Percentiles rank a stretch among this genome's conserved stretches.
phyloP scores from a whole-genome alignment of 2,797 vertebrate species.

The Sebastes matsubarae region DNA sequence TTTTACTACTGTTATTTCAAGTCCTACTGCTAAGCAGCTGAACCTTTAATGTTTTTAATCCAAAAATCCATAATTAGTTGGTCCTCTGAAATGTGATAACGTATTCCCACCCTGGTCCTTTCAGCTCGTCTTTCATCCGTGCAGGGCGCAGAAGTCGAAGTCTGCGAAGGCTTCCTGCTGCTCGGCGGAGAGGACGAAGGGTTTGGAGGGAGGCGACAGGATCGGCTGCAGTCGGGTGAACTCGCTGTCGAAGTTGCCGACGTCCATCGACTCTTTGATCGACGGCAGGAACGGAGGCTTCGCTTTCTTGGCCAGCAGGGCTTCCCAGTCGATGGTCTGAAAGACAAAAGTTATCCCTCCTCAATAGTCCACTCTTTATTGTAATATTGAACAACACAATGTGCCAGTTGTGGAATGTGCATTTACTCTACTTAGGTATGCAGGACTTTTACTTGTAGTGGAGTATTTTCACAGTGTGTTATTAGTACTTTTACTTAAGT shows the following conservation, averaged over 20 bases:
- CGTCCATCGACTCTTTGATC: slow-evolving; percentile 81
- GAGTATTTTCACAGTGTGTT: background rate
- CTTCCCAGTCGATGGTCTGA: slow-evolving; percentile 88
- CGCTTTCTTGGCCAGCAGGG: slow-evolving; percentile 83
- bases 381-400: background rate
- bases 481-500: background rate
- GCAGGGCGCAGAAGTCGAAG: slow-evolving; percentile 89
- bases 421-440: background rate
- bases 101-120: slow-evolving; percentile 7
- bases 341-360: background rate
- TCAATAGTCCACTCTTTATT: background rate
- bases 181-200: slow-evolving; percentile 74
- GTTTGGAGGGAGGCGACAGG: slow-evolving; percentile 85
- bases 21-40: background rate
- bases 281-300: slow-evolving; percentile 88
- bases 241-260: slow-evolving; percentile 92
- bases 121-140: slow-evolving; percentile 43
- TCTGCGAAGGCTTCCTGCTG: slow-evolving; percentile 89
- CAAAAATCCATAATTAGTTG: background rate
- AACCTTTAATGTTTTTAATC: background rate
- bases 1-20: background rate
- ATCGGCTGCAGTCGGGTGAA: slow-evolving; percentile 89
- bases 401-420: no score
- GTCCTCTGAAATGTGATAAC: background rate
- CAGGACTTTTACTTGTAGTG: background rate